A percentile compares a stretch with the other conserved stretches of the same genome.
phyloP scores from a whole-genome alignment of 2,113 vertebrate species.

The Gorilla gorilla region DNA sequence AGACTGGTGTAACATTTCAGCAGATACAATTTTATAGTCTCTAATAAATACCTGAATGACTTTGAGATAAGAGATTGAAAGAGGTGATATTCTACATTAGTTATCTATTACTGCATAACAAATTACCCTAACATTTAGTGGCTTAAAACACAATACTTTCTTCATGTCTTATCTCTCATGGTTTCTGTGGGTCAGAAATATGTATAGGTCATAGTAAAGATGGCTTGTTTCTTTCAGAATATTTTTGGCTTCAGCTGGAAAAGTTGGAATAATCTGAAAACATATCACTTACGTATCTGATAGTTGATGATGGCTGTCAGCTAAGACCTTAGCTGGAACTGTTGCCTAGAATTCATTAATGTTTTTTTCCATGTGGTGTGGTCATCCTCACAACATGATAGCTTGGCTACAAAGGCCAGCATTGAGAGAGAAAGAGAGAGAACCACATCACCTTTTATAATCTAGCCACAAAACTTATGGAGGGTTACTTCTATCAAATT shows the following conservation, averaged over 20 bases:
- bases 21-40: background rate
- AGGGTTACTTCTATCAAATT: background rate
- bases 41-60: background rate
- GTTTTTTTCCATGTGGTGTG: background rate
- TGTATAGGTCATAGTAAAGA: background rate
- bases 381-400: background rate
- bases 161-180: background rate
- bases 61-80: background rate
- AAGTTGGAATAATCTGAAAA: background rate
- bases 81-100: background rate
- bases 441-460: background rate
- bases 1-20: background rate
- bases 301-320: background rate
- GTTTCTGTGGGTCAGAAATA: background rate
- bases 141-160: background rate
- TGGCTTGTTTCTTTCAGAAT: background rate
- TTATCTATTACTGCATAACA: background rate
- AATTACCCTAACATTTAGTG: background rate
- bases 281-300: background rate
- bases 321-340: background rate
- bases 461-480: background rate
- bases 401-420: background rate
- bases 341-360: background rate
- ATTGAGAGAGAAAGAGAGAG: background rate
- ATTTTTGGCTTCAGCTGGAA: background rate